Evolutionary conservation across 2,888 invertebrate genomes (phyloP), one percentile per base, ranked within the genome.

Genomic region (Oxycera nigricornis): DNA sequence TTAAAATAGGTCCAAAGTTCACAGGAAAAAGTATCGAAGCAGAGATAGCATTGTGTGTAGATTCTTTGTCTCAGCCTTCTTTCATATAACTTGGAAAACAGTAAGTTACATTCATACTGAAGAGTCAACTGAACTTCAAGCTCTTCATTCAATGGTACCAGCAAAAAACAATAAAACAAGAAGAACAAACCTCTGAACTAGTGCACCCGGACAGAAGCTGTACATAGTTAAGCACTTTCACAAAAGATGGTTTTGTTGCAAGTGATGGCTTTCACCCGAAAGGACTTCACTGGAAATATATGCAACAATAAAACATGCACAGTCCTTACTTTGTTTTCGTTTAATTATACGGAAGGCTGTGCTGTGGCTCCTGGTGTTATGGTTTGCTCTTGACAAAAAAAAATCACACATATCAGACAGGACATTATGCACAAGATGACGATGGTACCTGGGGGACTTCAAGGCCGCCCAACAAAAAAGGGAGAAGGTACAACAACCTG

Each of bases 281-380:
- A 62, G 62, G 62, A 62, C 62, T 62, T 7, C 14, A 22, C 1
- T 46, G 50, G 22, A 68, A 67, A 67, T 46, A 52, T 50, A 68
- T 50, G 68, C 50, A 52, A 68, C 52, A n/a, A 50, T 68, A 68
- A 68, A 68, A 55, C 31, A 70, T 70, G 55, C 55, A 68, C 30
- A 50, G 28, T 70, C 55, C 70, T 70, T 55, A 70, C 70, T 70
- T 70, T 70, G 70, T 70, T 70, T 70, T 70, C 70, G 55, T 70
- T 70, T 70, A 70, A 70, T 70, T 70, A 70, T 70, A 52, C 70
- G 70, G 55, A 70, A 52, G 55, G 55, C 22, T 55, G 55, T 55
- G 31, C 55, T 35, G 55, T 35, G 70, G 55, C 70, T 70, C 52
- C 50, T 35, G 11, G 22, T 70, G 55, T 52, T 70, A 52, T 70